Evolutionary conservation across 2,113 vertebrate species (phyloP).

Genomic region (Rhinolophus ferrumequinum): DNA sequence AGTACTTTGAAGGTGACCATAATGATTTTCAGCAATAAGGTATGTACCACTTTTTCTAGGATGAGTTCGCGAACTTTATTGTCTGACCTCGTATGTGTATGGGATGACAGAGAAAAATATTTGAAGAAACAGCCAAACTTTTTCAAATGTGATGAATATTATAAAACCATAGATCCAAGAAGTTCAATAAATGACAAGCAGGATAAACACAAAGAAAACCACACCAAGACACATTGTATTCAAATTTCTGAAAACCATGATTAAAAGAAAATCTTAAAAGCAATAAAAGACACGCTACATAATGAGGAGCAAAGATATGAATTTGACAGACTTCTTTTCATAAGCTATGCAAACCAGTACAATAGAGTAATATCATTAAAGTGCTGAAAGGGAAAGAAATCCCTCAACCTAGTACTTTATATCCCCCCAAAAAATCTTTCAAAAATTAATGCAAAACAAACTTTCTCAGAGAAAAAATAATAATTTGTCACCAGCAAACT

Average conservation of each 20-base stretch:
- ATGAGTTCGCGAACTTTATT: too few species aligned
- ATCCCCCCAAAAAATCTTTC: background rate
- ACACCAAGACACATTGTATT: background rate
- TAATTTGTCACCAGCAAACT: background rate
- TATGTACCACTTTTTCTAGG: too few species aligned
- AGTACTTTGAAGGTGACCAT: too few species aligned
- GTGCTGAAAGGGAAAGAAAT: background rate
- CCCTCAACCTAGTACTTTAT: background rate
- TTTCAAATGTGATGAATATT: constrained; percentile 8
- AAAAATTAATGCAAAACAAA: constrained; percentile 30
- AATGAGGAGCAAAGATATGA: background rate
- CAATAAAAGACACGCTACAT: background rate
- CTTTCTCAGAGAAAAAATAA: background rate
- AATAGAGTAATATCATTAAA: background rate
- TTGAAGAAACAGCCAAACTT: background rate
- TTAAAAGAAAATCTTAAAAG: constrained; percentile 32
- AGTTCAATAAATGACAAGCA: background rate
- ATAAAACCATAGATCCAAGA: background rate
- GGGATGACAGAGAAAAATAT: background rate
- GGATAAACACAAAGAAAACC: background rate
- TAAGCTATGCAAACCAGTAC: background rate
- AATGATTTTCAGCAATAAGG: too few species aligned
- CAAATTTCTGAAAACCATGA: background rate
- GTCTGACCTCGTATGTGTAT: background rate
- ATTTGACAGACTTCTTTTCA: background rate